These are phyloP conservation scores for Salarias fasciatus DNA, from an alignment of 2,797 vertebrate genomes.

Conservation along the genomic window DNA sequence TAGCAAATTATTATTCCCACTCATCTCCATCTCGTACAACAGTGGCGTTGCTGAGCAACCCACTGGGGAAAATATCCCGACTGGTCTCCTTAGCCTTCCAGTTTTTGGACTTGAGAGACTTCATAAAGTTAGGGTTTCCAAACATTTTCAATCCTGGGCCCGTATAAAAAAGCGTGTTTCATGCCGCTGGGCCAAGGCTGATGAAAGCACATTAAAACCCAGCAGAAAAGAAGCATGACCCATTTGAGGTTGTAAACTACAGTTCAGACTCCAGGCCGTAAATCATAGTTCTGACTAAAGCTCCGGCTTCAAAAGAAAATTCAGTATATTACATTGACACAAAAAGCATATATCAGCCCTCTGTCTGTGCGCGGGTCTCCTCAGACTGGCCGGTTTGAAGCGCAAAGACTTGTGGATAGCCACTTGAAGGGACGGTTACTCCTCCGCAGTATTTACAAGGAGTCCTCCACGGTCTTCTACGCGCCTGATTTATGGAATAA, in stretches of 20 bases:
- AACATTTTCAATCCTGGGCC: constrained; percentile 44
- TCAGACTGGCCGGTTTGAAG: constrained; percentile 9
- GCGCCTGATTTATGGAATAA: constrained; percentile 68
- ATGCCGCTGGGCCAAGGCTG: constrained; percentile 27
- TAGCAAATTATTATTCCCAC: constrained; percentile 2
- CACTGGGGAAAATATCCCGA: constrained; percentile 13
- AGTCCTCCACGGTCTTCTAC: constrained; percentile 24
- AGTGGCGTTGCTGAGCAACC: constrained; percentile 20
- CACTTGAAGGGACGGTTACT: constrained; percentile 25
- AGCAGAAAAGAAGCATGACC: constrained; percentile 40
- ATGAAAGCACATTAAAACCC: constrained; percentile 52
- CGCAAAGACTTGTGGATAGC: constrained; percentile 22
- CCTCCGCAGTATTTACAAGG: constrained; percentile 44
- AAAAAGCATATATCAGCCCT: constrained; percentile 10
- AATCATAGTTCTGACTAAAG: constrained; percentile 27
- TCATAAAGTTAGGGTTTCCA: constrained; percentile 49
- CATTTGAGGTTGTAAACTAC: constrained; percentile 50
- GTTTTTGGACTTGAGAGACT: constrained; percentile 11
- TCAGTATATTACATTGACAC: constrained; percentile 12
- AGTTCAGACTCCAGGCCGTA: constrained; percentile 34
- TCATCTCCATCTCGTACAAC: constrained; percentile 26
- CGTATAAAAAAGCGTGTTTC: constrained; percentile 24
- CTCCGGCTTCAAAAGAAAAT: constrained; percentile 26
- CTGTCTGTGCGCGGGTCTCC: constrained; percentile 1
- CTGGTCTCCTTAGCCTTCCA: constrained; percentile 11